These are phyloP conservation scores for Acleris laterana DNA, from an alignment of 2,888 invertebrate genomes.

Conservation along the genomic window DNA sequence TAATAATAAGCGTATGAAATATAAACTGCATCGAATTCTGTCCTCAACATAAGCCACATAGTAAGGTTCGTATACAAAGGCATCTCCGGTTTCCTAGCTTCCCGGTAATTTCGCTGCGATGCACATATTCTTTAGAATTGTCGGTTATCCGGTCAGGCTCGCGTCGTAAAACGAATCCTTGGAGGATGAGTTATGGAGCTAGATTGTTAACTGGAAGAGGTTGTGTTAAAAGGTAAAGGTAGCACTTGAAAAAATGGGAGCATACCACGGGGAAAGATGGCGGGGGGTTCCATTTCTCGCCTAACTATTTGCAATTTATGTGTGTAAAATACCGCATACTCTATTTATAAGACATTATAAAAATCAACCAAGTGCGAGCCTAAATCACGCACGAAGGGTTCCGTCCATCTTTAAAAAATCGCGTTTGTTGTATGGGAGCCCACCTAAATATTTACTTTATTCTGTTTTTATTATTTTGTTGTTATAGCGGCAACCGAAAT, in stretches of 20 bases:
- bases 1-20: neutral
- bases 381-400: too few species aligned
- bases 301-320: too few species aligned
- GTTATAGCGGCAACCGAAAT: too few species aligned
- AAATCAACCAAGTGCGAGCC: too few species aligned
- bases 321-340: too few species aligned
- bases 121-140: conserved; percentile 23
- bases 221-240: neutral
- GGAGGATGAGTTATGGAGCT: conserved; percentile 9
- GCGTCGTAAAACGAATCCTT: conserved; percentile 16
- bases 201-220: conserved; percentile 10
- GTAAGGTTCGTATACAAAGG: conserved; percentile 20
- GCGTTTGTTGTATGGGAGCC: too few species aligned
- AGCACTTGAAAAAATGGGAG: neutral
- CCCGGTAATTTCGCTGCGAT: neutral
- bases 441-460: too few species aligned
- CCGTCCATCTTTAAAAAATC: too few species aligned
- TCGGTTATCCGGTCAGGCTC: conserved; percentile 5
- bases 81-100: neutral
- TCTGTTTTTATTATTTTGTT: too few species aligned
- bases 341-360: too few species aligned
- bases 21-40: neutral
- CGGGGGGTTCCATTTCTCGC: too few species aligned
- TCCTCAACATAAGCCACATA: conserved; percentile 16
- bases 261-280: neutral